Base-by-base conservation (phyloP, 2,113 vertebrate genomes). In the Eidolon helvum region DNA sequence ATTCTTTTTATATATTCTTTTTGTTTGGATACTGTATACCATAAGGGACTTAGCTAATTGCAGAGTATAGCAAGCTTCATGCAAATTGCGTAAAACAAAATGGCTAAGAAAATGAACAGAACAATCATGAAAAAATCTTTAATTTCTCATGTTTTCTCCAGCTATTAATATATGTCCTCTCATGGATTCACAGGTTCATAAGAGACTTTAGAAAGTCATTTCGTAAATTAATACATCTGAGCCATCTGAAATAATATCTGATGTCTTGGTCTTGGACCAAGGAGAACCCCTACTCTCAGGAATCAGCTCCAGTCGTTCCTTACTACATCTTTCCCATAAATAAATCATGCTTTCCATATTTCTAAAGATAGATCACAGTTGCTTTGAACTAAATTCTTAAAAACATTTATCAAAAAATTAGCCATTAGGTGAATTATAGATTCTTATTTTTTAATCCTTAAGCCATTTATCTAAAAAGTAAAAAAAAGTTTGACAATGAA, bases 281-380 rank as follows among this genome's bases (percentile, higher is more conserved):
- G 45, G 43, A 74, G 28, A 83, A 10, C 38, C 28, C n/a, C 78
- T 16, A 59, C 28, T 87, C 12, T 90, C 53, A 93, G 55, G 79
- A 90, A 33, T 48, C 43, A 75, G 16, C 55, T 83, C 35, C 53
- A 55, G 8, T 75, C 86, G 33, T 94, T 75, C 66, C 30, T 57
- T 84, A 22, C 7, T 61, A n/a, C 24, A 90, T 66, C 87, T 43
- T 90, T 40, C 40, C 55, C 45, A 59, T 65, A 72, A 90, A 72
- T 59, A 95, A 96, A 40, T 86, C 21, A 86, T 74, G 24, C 22
- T 90, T 84, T 72, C 45, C 5, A 4, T 59, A 61, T 84, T 93
- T 90, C 61, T 95, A 87, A 78, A 92, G 78, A 79, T 90, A 92
- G 35, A 45, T 61, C 66, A 86, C 38, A 86, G 35, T 88, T 92